Evolutionary conservation across 2,113 vertebrate genomes (phyloP).

Genomic region (Sinocyclocheilus maitianheensis): DNA sequence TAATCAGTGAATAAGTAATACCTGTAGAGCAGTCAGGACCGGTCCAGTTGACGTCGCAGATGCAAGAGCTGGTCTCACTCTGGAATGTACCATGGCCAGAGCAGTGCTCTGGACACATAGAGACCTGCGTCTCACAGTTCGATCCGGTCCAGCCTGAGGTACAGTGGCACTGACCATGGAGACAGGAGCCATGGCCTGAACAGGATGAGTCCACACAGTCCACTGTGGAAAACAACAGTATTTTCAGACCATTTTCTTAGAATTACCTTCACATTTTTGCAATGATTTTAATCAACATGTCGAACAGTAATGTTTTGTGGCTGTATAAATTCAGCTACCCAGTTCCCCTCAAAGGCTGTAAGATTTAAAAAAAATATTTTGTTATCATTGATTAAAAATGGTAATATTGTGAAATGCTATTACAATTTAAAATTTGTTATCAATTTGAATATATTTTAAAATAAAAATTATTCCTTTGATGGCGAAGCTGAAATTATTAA

Average conservation of each 20-base stretch:
- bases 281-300: background rate
- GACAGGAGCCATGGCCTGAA: constrained; percentile 89
- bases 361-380: background rate
- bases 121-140: constrained; percentile 91
- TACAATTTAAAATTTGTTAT: background rate
- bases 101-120: constrained; percentile 94
- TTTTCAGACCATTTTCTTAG: background rate
- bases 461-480: background rate
- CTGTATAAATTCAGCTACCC: background rate
- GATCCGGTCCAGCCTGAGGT: constrained; percentile 91
- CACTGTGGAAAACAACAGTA: constrained; percentile 71
- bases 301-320: background rate
- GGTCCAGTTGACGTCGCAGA: constrained; percentile 92
- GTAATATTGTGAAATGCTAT: background rate
- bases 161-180: constrained; percentile 95
- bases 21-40: constrained; percentile 95
- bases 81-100: constrained; percentile 92
- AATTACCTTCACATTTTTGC: background rate
- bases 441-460: background rate
- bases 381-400: no score
- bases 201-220: constrained; percentile 94
- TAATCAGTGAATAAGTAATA: constrained; percentile 54
- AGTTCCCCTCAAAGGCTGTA: background rate
- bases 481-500: background rate
- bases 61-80: constrained; percentile 88